Base-by-base conservation (phyloP, 2,888 invertebrate species). In the Lepetodrilus schrolli region DNA sequence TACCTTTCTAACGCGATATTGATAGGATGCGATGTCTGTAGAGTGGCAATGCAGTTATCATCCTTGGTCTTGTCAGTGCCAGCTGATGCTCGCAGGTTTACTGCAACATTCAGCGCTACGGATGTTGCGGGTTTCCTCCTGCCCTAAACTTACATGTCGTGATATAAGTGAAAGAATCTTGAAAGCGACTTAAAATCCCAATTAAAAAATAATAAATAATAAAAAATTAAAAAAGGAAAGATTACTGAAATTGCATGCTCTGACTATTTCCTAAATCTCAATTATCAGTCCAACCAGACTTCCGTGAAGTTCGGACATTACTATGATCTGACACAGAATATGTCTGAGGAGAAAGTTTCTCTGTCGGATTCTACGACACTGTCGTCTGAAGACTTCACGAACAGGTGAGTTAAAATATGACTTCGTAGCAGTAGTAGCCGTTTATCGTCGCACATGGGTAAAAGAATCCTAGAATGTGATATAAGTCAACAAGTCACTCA, bases 271-370 rank as follows among this genome's bases (percentile, higher is more conserved):
- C 13, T 17, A 49, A n/a, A 49, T 49, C 7, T 13, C 17, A 49
- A 17, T 50, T 50, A 13, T n/a, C 66, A 66, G 66, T 66, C 66
- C 7, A 43, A 38, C 30, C 26, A 30, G 21, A 8, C 81, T 1
- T 72, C 74, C 20, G 82, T 92, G 21, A 84, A 84, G 80, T 94
- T 95, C 90, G 95, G 95, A 0, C 95, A 96, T 89, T 94, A 94
- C 87, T 96, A 94, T 91, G 96, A 96, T 91, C 91, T 96, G 26
- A 94, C 95, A 75, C 94, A 94, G 89, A 92, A 92, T 80, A 94
- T 96, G 92, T 92, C 93, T 75, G 87, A 37, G 17, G 66, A 72
- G 1, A 47, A 17, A n/a, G 47, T 78, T 0, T 38, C 38, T 0
- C 20, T 65, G 13, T 68, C 74, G 2, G 48, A 75, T 37, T 43